Conservation (phyloP, 2,113 vertebrate genomes). For the Thunnus thynnus region DNA sequence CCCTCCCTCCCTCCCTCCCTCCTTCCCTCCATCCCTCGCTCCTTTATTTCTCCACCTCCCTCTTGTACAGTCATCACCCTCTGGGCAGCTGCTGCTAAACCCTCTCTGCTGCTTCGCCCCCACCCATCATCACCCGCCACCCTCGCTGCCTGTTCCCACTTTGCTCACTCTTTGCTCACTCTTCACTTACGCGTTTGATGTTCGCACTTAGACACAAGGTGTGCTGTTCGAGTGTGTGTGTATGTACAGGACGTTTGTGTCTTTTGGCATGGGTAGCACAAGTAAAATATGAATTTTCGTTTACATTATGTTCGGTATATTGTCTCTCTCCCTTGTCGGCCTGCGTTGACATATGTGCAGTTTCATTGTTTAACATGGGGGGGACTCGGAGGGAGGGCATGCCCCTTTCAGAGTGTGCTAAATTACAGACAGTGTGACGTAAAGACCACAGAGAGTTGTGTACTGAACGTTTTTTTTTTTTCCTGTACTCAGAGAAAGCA, state of each 20-base stretch:
- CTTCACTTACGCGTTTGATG: neutral
- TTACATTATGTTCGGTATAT: neutral
- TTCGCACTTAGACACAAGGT: neutral
- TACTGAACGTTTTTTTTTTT: neutral
- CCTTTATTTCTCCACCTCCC: conserved; percentile 5
- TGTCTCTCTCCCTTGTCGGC: neutral
- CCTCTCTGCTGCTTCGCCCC: conserved; percentile 46
- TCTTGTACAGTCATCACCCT: conserved; percentile 75
- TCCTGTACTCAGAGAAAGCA: conserved; percentile 12
- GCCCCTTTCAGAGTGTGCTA: conserved; percentile 14
- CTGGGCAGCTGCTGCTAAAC: conserved; percentile 84
- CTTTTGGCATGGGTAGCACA: neutral
- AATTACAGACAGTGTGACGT: conserved; percentile 26
- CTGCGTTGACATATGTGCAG: neutral
- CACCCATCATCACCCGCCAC: neutral
- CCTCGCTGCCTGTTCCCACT: neutral
- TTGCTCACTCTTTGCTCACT: neutral
- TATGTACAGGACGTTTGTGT: too few species aligned
- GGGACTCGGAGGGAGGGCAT: neutral
- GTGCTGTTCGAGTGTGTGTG: neutral
- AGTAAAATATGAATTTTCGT: neutral
- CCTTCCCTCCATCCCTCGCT: neutral
- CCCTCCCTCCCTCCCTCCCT: conserved; percentile 2
- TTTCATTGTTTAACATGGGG: conserved; percentile 23
- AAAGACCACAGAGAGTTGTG: neutral